These are phyloP conservation scores for Lophochroa leadbeateri DNA, from an alignment of 2,113 vertebrate species.

Conservation along the genomic window DNA sequence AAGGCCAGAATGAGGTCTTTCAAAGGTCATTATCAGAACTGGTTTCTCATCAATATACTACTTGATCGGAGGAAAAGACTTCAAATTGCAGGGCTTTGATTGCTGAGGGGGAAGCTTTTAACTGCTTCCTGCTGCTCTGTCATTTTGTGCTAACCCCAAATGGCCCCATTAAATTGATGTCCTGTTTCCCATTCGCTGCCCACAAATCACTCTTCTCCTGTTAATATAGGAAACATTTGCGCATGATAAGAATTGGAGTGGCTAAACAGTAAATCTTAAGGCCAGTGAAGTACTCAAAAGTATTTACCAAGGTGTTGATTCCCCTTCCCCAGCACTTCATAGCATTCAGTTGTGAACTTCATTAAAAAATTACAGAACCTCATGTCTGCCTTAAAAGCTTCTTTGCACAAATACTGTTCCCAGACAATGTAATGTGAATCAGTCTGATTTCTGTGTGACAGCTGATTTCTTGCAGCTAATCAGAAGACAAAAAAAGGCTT, in stretches of 20 bases:
- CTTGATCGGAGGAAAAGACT: conserved; percentile 65
- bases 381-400: not conserved
- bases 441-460: not conserved
- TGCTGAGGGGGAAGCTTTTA: conserved; percentile 64
- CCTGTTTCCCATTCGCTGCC: conserved; percentile 64
- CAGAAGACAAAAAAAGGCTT: not conserved
- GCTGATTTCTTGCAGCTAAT: not conserved
- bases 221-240: conserved; percentile 55
- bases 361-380: not conserved
- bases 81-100: conserved; percentile 61
- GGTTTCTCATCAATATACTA: conserved; percentile 57
- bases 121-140: conserved; percentile 64
- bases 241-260: not conserved
- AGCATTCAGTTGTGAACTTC: not conserved
- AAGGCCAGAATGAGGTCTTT: conserved; percentile 54
- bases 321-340: not conserved
- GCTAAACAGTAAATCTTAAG: conserved; percentile 18
- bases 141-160: conserved; percentile 64
- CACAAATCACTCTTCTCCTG: conserved; percentile 63
- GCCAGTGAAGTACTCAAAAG: not conserved
- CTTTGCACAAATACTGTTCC: not conserved
- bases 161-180: conserved; percentile 66
- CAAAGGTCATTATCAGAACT: conserved; percentile 57
- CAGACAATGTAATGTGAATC: not conserved
- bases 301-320: not conserved